Evolutionary conservation across 2,113 vertebrate genomes (phyloP).

Genomic region (Protomyctophum bolini): DNA sequence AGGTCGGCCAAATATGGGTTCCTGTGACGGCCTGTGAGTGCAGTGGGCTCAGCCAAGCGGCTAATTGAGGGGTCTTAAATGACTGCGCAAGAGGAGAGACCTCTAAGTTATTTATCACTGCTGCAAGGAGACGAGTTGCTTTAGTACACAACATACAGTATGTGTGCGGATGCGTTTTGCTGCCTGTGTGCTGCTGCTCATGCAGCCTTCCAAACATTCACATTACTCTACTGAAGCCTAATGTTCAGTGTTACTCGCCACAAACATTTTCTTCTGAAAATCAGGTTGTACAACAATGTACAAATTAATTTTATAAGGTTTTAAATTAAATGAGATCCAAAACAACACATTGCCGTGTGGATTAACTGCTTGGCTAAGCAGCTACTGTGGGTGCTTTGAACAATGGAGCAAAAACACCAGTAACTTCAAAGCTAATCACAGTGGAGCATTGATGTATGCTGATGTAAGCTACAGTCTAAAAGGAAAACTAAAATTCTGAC

Average conservation of each 20-base stretch:
- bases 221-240: background rate
- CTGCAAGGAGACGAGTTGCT: constrained; percentile 66
- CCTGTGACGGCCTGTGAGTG: constrained; percentile 42
- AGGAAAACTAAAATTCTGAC: constrained; percentile 3
- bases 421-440: constrained; percentile 30
- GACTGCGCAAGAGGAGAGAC: constrained; percentile 68
- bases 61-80: constrained; percentile 71
- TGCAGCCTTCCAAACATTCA: constrained; percentile 29
- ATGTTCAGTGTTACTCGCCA: too few species aligned
- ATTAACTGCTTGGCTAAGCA: constrained; percentile 14
- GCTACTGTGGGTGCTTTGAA: too few species aligned
- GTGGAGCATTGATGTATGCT: background rate
- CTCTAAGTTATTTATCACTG: constrained; percentile 80
- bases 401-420: background rate
- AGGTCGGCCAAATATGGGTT: constrained; percentile 29
- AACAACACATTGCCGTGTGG: constrained; percentile 20
- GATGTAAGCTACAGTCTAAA: background rate
- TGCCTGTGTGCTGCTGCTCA: constrained; percentile 28
- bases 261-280: too few species aligned
- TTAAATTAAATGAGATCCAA: constrained; percentile 11
- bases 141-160: constrained; percentile 51
- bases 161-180: constrained; percentile 24
- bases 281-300: too few species aligned
- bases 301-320: too few species aligned
- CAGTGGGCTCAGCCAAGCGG: constrained; percentile 61